These are phyloP conservation scores for Falco peregrinus DNA, from an alignment of 2,797 vertebrate genomes.

Conservation along the genomic window DNA sequence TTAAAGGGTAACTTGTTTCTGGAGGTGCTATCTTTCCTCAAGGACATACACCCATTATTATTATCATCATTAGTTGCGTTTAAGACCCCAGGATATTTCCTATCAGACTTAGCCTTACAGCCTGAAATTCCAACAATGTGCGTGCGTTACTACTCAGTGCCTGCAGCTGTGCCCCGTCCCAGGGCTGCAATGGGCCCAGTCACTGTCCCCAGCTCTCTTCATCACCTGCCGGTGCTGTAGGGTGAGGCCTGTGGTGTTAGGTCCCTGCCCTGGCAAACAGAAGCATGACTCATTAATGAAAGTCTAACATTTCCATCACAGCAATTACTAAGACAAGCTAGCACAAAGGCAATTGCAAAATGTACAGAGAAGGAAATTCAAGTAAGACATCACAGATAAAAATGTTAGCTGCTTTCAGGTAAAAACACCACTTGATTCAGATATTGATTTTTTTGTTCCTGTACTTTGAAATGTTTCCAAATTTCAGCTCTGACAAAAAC, in stretches of 20 bases:
- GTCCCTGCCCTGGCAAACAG: neutral
- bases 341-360: neutral
- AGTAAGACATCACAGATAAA: neutral
- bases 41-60: neutral
- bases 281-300: neutral
- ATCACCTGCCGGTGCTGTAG: neutral
- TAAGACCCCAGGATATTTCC: neutral
- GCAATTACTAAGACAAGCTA: neutral
- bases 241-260: neutral
- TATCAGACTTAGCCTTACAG: neutral
- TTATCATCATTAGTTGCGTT: neutral
- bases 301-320: neutral
- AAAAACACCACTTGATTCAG: neutral
- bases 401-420: neutral
- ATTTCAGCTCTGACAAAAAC: neutral
- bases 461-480: conserved; percentile 25
- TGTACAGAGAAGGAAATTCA: neutral
- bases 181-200: neutral
- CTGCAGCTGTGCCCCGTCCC: neutral
- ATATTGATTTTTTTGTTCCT: conserved; percentile 14
- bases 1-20: neutral
- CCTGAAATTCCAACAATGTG: neutral
- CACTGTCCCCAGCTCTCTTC: neutral
- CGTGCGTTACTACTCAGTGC: neutral
- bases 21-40: neutral